Conservation (phyloP, 1,140 invertebrate genomes). For the Mesaphorura yosii region DNA sequence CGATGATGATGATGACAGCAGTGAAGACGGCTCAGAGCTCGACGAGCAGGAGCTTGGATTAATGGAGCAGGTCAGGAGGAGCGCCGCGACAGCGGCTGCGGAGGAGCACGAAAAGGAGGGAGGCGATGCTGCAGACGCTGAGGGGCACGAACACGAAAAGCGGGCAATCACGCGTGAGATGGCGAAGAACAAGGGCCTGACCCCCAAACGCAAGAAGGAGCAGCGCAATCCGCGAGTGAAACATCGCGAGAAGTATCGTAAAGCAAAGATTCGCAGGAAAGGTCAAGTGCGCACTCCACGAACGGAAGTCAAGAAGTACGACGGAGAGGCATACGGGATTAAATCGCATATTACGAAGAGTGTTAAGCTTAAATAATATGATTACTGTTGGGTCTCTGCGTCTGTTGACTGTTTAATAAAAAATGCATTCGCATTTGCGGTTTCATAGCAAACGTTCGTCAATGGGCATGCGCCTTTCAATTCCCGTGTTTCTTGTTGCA, state of each 20-base stretch:
- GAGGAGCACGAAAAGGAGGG: conserved; percentile 32
- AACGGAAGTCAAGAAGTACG: conserved; percentile 65
- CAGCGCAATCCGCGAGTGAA: conserved; percentile 86
- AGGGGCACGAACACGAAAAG: conserved; percentile 48
- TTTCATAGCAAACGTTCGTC: no score
- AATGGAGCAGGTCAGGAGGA: conserved; percentile 32
- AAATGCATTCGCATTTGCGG: no score
- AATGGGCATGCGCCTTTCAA: no score
- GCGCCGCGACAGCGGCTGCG: conserved; percentile 28
- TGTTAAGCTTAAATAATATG: conserved; percentile 67
- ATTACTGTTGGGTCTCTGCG: no score
- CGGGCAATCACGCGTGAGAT: conserved; percentile 84
- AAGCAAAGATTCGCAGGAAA: conserved; percentile 77
- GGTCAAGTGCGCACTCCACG: conserved; percentile 70
- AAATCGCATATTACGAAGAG: conserved; percentile 72
- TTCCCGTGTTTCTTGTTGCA: no score
- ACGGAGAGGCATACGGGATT: conserved; percentile 83
- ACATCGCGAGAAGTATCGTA: conserved; percentile 77
- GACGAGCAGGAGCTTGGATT: conserved; percentile 28
- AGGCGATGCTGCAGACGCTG: conserved; percentile 25
- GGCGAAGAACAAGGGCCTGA: conserved; percentile 87
- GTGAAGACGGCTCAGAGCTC: conserved; percentile 33
- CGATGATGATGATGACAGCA: conserved; percentile 32
- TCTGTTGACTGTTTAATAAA: no score
- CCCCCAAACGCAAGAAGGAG: conserved; percentile 76